These are phyloP conservation scores for Hydroisotoma schaefferi DNA, from an alignment of 2,888 invertebrate species.

Conservation along the genomic window DNA sequence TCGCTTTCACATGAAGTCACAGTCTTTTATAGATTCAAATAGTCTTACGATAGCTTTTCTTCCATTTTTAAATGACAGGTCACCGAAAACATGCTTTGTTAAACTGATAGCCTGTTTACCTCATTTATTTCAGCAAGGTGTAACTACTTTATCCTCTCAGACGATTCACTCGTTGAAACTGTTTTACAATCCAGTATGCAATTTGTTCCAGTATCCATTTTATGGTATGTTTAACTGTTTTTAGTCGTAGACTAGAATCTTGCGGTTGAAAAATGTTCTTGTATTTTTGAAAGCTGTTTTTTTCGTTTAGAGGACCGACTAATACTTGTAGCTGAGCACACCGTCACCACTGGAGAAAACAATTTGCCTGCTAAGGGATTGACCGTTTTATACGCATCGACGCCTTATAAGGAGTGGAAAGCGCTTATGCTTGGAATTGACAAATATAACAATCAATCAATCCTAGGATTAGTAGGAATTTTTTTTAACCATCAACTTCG, in stretches of 20 bases:
- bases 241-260: background rate
- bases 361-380: constrained; percentile 14
- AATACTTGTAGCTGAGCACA: constrained; percentile 25
- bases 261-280: background rate
- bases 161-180: constrained; percentile 13
- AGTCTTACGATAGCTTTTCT: too few species aligned
- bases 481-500: constrained; percentile 36
- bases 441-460: constrained; percentile 14
- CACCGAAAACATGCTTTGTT: background rate
- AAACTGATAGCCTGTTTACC: background rate
- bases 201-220: constrained; percentile 26
- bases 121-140: background rate
- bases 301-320: constrained; percentile 24
- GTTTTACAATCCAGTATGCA: constrained; percentile 35
- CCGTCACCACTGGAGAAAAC: constrained; percentile 3
- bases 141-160: background rate
- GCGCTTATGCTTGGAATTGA: constrained; percentile 27
- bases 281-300: constrained; percentile 1
- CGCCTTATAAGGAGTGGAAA: constrained; percentile 29
- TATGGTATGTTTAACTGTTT: constrained; percentile 26
- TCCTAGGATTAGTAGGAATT: constrained; percentile 27
- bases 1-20: background rate
- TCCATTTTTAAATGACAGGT: background rate
- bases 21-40: constrained; percentile 13
- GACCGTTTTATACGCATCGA: constrained; percentile 23